Evolutionary conservation across 2,113 vertebrate genomes (phyloP), one percentile per base, ranked within the genome.

Genomic region (Poeciliopsis retropinna): DNA sequence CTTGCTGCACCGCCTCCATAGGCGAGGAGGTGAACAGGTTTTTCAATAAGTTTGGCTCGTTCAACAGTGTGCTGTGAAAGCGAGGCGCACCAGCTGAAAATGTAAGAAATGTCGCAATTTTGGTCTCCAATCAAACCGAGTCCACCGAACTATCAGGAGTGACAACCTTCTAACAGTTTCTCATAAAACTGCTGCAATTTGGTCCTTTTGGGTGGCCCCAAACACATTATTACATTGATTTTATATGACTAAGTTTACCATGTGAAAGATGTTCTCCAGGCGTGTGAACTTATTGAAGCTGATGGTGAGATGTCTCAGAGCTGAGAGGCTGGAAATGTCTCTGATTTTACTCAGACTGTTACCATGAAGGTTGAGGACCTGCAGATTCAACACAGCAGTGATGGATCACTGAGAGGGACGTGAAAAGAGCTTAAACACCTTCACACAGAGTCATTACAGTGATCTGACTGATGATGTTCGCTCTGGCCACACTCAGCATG

Each of bases 281-380:
- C 82, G 95, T 57, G 92, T 94, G 83, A 97, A 94, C 82, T 96
- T 90, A 65, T 95, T 96, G 80, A 95, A 96, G 80, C 90, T 96
- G 88, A 95, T 88, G 25, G 84, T 94, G 60, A 96, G 94, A 61
- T 92, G 95, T 72, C 86, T 92, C 75, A 96, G 88, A 62, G 89
- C 83, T 0, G 85, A 89, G 67, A 96, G 91, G 64, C 81, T 91
- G 80, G 93, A 95, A 68, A 95, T 92, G 75, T 94, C 95, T 77
- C 94, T 94, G 69, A 96, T 81, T 47, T 87, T 95, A 69, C 79
- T 95, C 83, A 97, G 91, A 73, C 93, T 94, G 88, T 95, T 97
- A 44, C 93, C 94, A 63, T 95, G 96, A 87, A 96, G 94, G 90
- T 96, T 95, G 81, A 97, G 92, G 80, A 93, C 93, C 95, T 95